phyloP scores from a whole-genome alignment of 2,113 vertebrate genomes.

The Plestiodon gilberti region DNA sequence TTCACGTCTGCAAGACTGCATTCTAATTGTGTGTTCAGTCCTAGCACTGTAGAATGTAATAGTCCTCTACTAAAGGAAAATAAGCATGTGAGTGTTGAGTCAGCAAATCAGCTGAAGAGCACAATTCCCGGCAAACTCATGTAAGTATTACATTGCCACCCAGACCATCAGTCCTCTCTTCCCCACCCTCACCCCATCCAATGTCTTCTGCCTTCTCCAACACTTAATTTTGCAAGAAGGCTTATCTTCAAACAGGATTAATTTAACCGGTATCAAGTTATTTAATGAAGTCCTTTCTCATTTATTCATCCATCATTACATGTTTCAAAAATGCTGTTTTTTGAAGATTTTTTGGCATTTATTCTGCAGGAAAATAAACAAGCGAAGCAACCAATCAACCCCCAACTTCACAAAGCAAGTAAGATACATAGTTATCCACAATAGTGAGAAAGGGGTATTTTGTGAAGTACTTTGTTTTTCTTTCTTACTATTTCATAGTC shows the following conservation, averaged over 20 bases:
- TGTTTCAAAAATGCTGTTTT: not conserved
- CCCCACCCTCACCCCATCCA: not conserved
- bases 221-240: not conserved
- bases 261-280: not conserved
- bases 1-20: conserved; percentile 19
- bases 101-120: not conserved
- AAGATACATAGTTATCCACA: not conserved
- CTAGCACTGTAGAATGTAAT: not conserved
- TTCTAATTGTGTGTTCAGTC: conserved; percentile 12
- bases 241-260: not conserved
- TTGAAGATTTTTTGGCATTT: not conserved
- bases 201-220: not conserved
- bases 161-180: not conserved
- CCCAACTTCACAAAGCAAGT: not conserved
- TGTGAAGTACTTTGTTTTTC: not conserved
- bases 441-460: not conserved
- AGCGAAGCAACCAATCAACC: not conserved
- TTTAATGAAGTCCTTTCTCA: not conserved
- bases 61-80: not conserved
- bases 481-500: not conserved
- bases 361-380: not conserved
- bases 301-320: not conserved
- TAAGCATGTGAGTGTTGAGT: conserved; percentile 18
- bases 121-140: not conserved
- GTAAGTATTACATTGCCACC: not conserved